Percentiles rank a stretch among this genome's conserved stretches.
Conservation (phyloP, 2,113 vertebrate genomes). For the Dasyurus viverrinus region DNA sequence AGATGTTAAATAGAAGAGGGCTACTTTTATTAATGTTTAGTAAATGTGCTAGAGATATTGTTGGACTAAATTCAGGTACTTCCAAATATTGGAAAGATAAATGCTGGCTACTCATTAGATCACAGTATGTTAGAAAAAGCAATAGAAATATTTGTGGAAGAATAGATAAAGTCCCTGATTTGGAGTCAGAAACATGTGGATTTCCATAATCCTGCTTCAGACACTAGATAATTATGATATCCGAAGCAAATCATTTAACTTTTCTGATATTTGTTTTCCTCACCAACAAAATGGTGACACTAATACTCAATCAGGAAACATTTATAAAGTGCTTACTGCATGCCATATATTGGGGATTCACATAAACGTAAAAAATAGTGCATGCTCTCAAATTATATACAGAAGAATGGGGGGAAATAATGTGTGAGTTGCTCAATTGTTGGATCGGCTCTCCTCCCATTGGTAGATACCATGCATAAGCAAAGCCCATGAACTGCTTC, state of each 20-base stretch:
- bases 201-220: background rate
- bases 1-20: conserved; percentile 46
- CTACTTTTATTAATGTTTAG: conserved; percentile 58
- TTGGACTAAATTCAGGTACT: conserved; percentile 34
- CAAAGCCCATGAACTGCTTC: no score
- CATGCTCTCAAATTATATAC: background rate
- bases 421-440: no score
- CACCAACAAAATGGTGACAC: background rate
- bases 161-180: background rate
- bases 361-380: background rate
- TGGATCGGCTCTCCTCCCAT: no score
- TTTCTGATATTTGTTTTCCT: background rate
- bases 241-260: background rate
- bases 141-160: background rate
- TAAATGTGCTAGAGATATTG: conserved; percentile 58
- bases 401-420: background rate
- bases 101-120: conserved; percentile 21
- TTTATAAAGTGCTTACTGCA: background rate
- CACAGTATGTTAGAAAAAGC: background rate
- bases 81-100: conserved; percentile 31
- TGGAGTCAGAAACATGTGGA: background rate
- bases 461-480: no score
- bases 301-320: background rate
- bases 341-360: background rate
- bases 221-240: background rate